Evolutionary conservation across 2,113 vertebrate genomes (phyloP), one percentile per base, ranked within the genome.

Genomic region (Pungitius pungitius): DNA sequence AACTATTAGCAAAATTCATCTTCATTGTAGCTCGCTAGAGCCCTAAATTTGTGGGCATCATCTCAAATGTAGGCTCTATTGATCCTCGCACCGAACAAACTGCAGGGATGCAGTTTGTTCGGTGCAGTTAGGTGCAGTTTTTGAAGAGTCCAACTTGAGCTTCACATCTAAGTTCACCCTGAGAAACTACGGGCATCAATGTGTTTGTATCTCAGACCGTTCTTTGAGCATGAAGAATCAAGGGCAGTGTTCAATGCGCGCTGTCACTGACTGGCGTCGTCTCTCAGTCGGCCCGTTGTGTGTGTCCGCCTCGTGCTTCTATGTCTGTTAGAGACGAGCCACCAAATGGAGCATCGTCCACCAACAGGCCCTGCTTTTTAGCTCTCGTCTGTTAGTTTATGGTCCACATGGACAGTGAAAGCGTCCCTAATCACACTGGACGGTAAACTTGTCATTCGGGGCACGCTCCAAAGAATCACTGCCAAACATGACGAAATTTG

Each of bases 251-350:
- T 39, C 47, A 24, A 58, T 26, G 4, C 58, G 69, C 58, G 37
- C 56, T 73, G 72, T 72, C 65, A 52, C 47, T 75, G 55, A 57
- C 14, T 43, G 42, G 33, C 7, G 33, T 1, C 7, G 33, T 35
- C 1, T 35, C 33, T 35, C 30, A 30, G 30, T 30, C 30, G 30
- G 30, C 2, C 5, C 33, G 5, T 43, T 43, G 42, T 64, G 27
- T 62, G 77, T 66, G 30, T 55, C 47, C 3, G 42, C 42, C 63
- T 1, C 69, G 60, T 39, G 12, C 15, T 14, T 15, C 40, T 42
- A 13, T n/a, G 37, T 72, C 60, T 52, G 13, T 45, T 27, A 73
- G 40, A 68, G 55, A 78, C 33, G 82, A 79, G 59, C 57, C 71
- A 43, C 22, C 9, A 11, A 26, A 60, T 14, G 45, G 20, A 40